Conservation (phyloP, 23 tunicate species). For the Diplosoma virens region DNA sequence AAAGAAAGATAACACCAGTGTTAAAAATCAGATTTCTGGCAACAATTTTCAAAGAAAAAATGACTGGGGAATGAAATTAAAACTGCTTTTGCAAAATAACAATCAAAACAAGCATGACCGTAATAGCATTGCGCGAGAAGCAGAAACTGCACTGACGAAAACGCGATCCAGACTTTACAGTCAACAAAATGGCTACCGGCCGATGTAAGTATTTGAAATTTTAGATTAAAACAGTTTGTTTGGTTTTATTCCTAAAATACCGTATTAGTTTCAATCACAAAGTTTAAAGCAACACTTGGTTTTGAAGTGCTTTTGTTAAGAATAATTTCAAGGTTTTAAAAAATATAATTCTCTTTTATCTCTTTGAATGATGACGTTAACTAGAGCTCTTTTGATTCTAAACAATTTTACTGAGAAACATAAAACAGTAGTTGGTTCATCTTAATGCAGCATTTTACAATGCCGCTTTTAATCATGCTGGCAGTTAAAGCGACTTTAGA, state of each 20-base stretch:
- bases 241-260: not conserved
- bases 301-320: no score
- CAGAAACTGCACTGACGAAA: not conserved
- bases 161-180: conserved; percentile 17
- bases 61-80: conserved; percentile 50
- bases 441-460: no score
- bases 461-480: no score
- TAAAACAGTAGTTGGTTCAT: no score
- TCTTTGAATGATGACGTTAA: no score
- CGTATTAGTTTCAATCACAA: not conserved
- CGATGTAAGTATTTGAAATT: conserved; percentile 46
- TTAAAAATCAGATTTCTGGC: not conserved
- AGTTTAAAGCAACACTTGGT: no score
- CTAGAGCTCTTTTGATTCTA: no score
- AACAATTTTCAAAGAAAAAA: conserved; percentile 19
- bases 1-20: not conserved
- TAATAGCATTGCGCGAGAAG: conserved; percentile 4
- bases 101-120: not conserved
- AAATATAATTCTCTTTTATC: no score
- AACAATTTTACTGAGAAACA: no score
- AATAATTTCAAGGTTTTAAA: no score
- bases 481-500: no score
- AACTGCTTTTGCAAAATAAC: conserved; percentile 51
- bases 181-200: conserved; percentile 42
- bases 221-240: not conserved